These are phyloP conservation scores for Drosophila merina DNA, from an alignment of 2,888 invertebrate species.

Conservation along the genomic window DNA sequence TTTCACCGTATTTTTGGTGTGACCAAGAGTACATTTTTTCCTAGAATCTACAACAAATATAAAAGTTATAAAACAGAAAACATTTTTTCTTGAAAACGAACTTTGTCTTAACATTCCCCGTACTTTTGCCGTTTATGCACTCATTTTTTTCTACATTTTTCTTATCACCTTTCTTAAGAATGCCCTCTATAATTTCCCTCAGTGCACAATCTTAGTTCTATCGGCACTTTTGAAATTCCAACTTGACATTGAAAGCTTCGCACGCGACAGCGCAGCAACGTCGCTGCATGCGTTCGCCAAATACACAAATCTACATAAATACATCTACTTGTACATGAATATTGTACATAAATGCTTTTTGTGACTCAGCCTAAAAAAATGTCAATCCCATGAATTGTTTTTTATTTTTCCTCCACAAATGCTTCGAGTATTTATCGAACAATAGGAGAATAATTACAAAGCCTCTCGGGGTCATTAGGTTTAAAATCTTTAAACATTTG, in stretches of 20 bases:
- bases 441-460: not conserved
- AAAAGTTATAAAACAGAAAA: no score
- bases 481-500: not conserved
- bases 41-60: no score
- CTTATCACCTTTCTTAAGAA: no score
- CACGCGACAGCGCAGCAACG: conserved; percentile 37
- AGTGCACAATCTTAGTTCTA: conserved; percentile 11
- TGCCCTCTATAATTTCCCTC: not conserved
- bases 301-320: not conserved
- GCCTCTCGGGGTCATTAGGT: not conserved
- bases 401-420: conserved; percentile 10
- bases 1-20: no score
- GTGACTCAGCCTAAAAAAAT: conserved; percentile 24
- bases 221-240: conserved; percentile 21
- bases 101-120: no score
- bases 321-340: not conserved
- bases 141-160: no score
- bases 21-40: no score
- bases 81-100: no score
- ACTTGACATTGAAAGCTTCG: conserved; percentile 67
- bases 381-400: not conserved
- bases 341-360: conserved; percentile 3
- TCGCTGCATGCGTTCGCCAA: conserved; percentile 30
- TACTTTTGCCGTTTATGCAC: no score
- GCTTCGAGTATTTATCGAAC: not conserved